These are phyloP conservation scores for Myotis yumanensis DNA, from an alignment of 2,113 vertebrate genomes.

Conservation along the genomic window DNA sequence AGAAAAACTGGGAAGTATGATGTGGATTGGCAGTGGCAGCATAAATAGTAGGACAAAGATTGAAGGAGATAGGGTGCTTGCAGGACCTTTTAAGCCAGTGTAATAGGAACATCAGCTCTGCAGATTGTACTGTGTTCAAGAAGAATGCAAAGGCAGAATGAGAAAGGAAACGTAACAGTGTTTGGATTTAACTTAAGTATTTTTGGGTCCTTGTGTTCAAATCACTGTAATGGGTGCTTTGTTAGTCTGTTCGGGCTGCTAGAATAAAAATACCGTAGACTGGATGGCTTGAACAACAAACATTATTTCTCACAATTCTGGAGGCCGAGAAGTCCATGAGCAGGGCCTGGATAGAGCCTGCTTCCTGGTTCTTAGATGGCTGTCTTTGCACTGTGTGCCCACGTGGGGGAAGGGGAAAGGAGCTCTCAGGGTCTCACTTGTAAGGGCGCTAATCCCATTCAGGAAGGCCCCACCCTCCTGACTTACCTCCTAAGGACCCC, in stretches of 20 bases:
- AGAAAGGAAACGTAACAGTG: background rate
- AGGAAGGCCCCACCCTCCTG: background rate
- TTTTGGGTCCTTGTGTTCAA: background rate
- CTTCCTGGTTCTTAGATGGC: background rate
- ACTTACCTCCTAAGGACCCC: background rate
- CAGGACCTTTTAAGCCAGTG: background rate
- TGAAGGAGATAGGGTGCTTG: background rate
- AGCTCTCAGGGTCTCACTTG: background rate
- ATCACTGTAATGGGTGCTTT: background rate
- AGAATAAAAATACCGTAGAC: background rate
- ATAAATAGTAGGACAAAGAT: background rate
- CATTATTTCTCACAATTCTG: background rate
- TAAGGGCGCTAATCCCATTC: background rate
- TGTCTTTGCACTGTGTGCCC: background rate
- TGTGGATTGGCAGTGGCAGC: background rate
- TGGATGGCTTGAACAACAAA: background rate
- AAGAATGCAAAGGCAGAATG: background rate
- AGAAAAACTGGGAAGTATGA: background rate
- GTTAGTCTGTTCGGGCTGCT: background rate
- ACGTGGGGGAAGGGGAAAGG: background rate
- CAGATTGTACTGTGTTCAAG: background rate
- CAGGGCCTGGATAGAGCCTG: background rate
- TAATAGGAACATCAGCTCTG: background rate
- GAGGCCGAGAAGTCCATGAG: background rate
- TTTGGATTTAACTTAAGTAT: background rate